These are phyloP conservation scores for Potamarius usumacintae DNA, from an alignment of 2,113 vertebrate genomes.

Conservation along the genomic window DNA sequence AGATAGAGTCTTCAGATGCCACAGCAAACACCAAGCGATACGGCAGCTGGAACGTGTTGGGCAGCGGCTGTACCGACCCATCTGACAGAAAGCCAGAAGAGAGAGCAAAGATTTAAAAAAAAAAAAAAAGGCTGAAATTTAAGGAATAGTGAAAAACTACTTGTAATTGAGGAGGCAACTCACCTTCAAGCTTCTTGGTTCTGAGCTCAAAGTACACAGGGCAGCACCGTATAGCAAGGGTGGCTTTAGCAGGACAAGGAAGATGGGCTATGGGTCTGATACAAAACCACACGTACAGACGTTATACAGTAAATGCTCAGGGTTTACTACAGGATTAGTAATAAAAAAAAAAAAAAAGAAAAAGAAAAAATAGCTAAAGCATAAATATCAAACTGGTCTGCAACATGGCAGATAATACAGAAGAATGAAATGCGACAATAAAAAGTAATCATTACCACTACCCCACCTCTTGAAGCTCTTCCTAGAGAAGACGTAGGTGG, in stretches of 20 bases:
- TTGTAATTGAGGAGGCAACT: not conserved
- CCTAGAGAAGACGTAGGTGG: slow-evolving; percentile 93
- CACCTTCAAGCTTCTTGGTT: slow-evolving; percentile 75
- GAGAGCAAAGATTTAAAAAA: not conserved
- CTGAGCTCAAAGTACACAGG: slow-evolving; percentile 89
- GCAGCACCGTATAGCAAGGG: slow-evolving; percentile 94
- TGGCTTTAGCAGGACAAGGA: slow-evolving; percentile 89
- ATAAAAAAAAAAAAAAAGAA: not conserved
- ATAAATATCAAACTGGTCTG: not conserved
- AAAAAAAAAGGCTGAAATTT: not conserved
- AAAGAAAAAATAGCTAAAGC: not conserved
- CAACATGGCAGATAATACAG: not conserved
- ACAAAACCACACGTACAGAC: slow-evolving; percentile 25
- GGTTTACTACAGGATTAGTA: not conserved
- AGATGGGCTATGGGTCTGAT: slow-evolving; percentile 89
- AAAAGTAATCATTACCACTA: not conserved
- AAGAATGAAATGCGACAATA: not conserved
- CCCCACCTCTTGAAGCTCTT: slow-evolving; percentile 89
- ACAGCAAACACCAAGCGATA: slow-evolving; percentile 96
- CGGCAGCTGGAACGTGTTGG: slow-evolving; percentile 76
- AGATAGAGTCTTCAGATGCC: slow-evolving; percentile 92
- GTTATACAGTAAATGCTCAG: not conserved
- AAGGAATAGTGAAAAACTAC: not conserved
- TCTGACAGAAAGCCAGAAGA: slow-evolving; percentile 64
- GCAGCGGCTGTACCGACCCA: slow-evolving; percentile 56